Percentiles rank a stretch among this genome's conserved stretches.
phyloP scores from a whole-genome alignment of 1,140 invertebrate genomes.

The Brachionus rubens region DNA sequence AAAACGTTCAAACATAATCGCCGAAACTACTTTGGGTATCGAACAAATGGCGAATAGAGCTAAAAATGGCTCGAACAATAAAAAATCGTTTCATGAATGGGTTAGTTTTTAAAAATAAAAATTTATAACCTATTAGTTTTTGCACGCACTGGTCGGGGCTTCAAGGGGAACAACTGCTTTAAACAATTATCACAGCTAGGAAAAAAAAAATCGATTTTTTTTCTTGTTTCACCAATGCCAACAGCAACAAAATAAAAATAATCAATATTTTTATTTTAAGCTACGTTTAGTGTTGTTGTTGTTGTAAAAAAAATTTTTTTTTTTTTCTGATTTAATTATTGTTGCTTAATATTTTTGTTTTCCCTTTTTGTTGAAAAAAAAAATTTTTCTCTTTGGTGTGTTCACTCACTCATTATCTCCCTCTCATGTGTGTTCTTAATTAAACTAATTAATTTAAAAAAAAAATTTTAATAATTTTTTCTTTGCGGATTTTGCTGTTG shows the following conservation, averaged over 20 bases:
- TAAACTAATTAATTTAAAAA: too few species aligned
- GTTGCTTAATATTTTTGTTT: background rate
- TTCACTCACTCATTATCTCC: too few species aligned
- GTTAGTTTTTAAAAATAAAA: too few species aligned
- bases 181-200: background rate
- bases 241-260: background rate
- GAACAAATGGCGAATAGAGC: conserved; percentile 58
- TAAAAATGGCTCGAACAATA: conserved; percentile 19
- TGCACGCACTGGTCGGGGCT: too few species aligned
- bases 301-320: background rate
- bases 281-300: background rate
- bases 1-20: conserved; percentile 20
- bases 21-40: conserved; percentile 50
- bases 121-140: too few species aligned
- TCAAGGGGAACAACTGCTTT: background rate
- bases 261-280: conserved; percentile 12
- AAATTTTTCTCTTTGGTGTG: too few species aligned
- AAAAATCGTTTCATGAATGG: conserved; percentile 10
- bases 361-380: too few species aligned
- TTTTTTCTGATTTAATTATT: background rate
- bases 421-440: too few species aligned
- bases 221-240: conserved; percentile 21
- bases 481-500: too few species aligned
- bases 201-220: conserved; percentile 36
- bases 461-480: too few species aligned